Evolutionary conservation across 2,113 vertebrate genomes (phyloP).

Genomic region (Vidua macroura): DNA sequence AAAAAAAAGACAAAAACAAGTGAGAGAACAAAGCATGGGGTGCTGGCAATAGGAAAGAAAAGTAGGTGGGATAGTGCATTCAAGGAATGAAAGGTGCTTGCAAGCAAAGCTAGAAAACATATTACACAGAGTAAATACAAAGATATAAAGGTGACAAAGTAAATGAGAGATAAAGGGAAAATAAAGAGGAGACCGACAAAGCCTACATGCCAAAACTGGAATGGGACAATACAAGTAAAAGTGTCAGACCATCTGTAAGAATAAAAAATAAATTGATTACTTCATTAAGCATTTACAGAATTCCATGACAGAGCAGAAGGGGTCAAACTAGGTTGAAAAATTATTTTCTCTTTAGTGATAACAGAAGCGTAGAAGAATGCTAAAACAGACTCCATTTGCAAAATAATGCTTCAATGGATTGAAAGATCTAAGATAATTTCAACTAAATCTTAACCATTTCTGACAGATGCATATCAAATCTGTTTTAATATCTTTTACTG

Average conservation of each 20-base stretch:
- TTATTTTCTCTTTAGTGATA: not conserved
- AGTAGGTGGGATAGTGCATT: not conserved
- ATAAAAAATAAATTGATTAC: not conserved
- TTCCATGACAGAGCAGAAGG: not conserved
- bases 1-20: not conserved
- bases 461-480: not conserved
- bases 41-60: not conserved
- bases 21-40: not conserved
- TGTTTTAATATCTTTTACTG: not conserved
- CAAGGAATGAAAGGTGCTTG: not conserved
- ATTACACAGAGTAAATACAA: not conserved
- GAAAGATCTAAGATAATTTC: not conserved
- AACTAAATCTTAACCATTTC: not conserved
- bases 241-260: not conserved
- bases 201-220: not conserved
- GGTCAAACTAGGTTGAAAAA: not conserved
- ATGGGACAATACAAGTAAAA: not conserved
- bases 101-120: not conserved
- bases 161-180: not conserved
- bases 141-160: not conserved
- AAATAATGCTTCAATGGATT: not conserved
- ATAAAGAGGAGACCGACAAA: not conserved
- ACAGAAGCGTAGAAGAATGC: not conserved
- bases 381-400: not conserved
- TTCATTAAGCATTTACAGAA: not conserved